Evolutionary conservation across 2,113 vertebrate genomes (phyloP), one percentile per base, ranked within the genome.

Genomic region (Phycodurus eques): DNA sequence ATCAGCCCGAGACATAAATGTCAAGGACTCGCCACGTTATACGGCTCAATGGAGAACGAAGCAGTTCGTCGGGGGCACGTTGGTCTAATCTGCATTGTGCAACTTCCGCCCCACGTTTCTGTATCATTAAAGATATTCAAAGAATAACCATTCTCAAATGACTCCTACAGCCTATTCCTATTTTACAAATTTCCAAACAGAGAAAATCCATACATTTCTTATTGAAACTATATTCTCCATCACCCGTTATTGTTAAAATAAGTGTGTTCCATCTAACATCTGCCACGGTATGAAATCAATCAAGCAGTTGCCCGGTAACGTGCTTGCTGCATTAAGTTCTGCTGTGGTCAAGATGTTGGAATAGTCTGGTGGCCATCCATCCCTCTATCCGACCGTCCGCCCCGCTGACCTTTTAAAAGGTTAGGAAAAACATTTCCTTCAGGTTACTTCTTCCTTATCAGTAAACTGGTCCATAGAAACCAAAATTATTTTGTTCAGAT

Each of bases 1-100:
- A 82, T 77, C 77, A 76, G 77, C 8, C 0, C 6, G 5, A 75
- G 59, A 64, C 74, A 73, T 44, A 85, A 81, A 80, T 87, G 80
- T 77, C 81, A 83, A 63, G 51, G 65, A 69, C 81, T 74, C 62
- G 62, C 71, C 67, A 20, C 64, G 70, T 70, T 61, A 11, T 47
- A 39, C 33, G 31, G 31, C 51, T 31, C 68, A 70, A 68, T 44
- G 53, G 68, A 77, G 70, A 73, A 64, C 46, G 47, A 59, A 54
- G 66, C 63, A 75, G 77, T 78, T 75, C 39, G 76, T 31, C 47
- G 0, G 63, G 46, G 68, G 70, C 49, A 31, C n/a, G 20, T 70
- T 7, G 39, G 71, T 79, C 78, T 59, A 71, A 14, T 68, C 70
- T 74, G 61, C 70, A 46, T 70, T 54, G 22, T 35, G 46, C 56